Percentiles rank a stretch among this genome's conserved stretches.
Evolutionary conservation across 2,888 invertebrate species (phyloP).

Genomic region (Homarus gammarus): DNA sequence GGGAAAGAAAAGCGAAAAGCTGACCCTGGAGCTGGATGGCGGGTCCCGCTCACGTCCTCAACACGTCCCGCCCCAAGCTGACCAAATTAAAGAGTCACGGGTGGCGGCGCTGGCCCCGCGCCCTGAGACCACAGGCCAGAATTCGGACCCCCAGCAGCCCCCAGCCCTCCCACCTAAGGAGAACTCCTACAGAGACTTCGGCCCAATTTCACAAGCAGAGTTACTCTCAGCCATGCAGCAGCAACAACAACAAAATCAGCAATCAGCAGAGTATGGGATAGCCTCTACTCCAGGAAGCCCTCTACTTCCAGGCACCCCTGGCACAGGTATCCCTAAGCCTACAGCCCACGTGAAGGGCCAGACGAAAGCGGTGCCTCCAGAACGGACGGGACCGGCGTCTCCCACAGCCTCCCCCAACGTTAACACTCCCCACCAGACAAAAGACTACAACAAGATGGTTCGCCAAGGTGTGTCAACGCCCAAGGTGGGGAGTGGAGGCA

Average conservation of each 20-base stretch:
- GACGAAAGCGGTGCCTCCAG: slow-evolving; percentile 82
- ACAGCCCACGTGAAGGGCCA: slow-evolving; percentile 95
- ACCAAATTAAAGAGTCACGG: slow-evolving; percentile 23
- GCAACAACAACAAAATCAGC: slow-evolving; percentile 21
- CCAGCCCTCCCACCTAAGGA: slow-evolving; percentile 66
- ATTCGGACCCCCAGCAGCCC: slow-evolving; percentile 38
- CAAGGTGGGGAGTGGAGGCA: slow-evolving; percentile 31
- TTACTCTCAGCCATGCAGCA: neutral
- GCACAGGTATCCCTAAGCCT: slow-evolving; percentile 91
- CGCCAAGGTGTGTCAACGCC: slow-evolving; percentile 33
- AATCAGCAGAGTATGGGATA: slow-evolving; percentile 4
- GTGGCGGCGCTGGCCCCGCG: slow-evolving; percentile 19
- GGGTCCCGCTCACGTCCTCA: slow-evolving; percentile 71
- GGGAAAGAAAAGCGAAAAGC: slow-evolving; percentile 56
- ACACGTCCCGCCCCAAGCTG: slow-evolving; percentile 11
- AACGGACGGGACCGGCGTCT: slow-evolving; percentile 61
- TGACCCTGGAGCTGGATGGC: slow-evolving; percentile 77
- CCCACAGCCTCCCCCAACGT: slow-evolving; percentile 76
- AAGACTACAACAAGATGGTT: slow-evolving; percentile 70
- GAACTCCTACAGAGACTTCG: slow-evolving; percentile 36
- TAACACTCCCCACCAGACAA: slow-evolving; percentile 65
- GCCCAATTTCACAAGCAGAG: neutral
- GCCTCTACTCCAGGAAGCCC: slow-evolving; percentile 71
- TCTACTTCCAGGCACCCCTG: slow-evolving; percentile 78
- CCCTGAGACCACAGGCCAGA: slow-evolving; percentile 29